Percentiles rank a stretch among this genome's conserved stretches.
phyloP scores from a whole-genome alignment of 2,797 vertebrate genomes.

The Tragelaphus oryx region DNA sequence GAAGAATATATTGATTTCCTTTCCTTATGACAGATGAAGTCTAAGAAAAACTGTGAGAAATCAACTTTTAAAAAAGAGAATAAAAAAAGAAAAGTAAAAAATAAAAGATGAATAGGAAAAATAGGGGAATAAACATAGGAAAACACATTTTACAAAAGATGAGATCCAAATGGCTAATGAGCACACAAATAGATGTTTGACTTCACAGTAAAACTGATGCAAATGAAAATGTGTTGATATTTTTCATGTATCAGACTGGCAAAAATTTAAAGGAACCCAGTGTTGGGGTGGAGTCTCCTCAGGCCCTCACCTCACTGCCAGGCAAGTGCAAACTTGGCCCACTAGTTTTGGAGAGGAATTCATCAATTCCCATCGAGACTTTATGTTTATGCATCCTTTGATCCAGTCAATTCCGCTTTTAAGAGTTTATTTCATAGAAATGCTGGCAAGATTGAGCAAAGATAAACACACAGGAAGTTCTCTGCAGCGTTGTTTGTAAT shows the following conservation, averaged over 20 bases:
- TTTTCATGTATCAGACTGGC: background rate
- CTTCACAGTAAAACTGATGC: background rate
- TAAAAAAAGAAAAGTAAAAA: background rate
- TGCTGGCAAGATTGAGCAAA: background rate
- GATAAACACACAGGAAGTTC: background rate
- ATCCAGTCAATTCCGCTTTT: background rate
- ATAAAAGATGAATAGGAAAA: background rate
- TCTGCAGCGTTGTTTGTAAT: background rate
- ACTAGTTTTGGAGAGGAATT: constrained; percentile 1
- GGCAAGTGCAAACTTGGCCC: background rate
- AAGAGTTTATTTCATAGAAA: constrained; percentile 18
- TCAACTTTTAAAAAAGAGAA: background rate
- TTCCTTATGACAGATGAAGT: background rate
- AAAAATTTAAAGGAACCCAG: background rate
- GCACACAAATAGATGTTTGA: background rate
- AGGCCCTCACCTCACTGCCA: background rate
- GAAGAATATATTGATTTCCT: background rate
- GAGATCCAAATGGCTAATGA: background rate
- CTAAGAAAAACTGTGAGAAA: background rate
- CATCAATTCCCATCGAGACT: background rate
- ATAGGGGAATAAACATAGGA: background rate
- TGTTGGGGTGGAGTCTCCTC: background rate
- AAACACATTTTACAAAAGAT: background rate
- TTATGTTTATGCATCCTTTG: background rate
- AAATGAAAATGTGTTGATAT: background rate